A percentile compares a stretch with the other conserved stretches of the same genome.
phyloP scores from a whole-genome alignment of 2,888 invertebrate genomes.

The Reticulitermes lucifugus region DNA sequence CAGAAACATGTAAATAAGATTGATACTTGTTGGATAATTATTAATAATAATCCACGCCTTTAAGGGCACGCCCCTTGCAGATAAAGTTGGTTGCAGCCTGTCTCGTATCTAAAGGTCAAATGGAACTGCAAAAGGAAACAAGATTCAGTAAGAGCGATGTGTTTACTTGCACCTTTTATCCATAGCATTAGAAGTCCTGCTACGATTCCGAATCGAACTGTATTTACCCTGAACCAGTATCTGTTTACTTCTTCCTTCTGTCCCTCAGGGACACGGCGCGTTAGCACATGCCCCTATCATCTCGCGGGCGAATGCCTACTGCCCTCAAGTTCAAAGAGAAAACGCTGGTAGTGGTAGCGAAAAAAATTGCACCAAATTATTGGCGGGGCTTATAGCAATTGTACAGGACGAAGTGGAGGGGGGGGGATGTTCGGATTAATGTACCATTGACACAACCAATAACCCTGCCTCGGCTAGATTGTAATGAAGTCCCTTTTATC shows the following conservation, averaged over 20 bases:
- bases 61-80: too few species aligned
- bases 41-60: too few species aligned
- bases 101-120: background rate
- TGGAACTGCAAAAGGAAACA: background rate
- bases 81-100: too few species aligned
- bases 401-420: constrained; percentile 1
- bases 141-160: background rate
- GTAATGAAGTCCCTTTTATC: constrained; percentile 44
- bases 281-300: constrained; percentile 39
- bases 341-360: constrained; percentile 11
- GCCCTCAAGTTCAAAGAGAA: constrained; percentile 40
- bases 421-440: constrained; percentile 44
- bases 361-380: constrained; percentile 46
- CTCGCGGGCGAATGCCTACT: constrained; percentile 41
- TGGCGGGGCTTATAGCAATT: constrained; percentile 28
- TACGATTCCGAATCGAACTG: too few species aligned
- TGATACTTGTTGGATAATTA: too few species aligned
- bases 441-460: constrained; percentile 51
- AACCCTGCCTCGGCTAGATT: constrained; percentile 33
- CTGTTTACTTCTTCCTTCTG: constrained; percentile 9
- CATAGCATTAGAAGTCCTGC: too few species aligned
- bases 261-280: background rate
- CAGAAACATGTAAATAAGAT: too few species aligned
- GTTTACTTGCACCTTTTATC: too few species aligned
- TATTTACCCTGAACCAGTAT: background rate